These are phyloP conservation scores for Pristionchus fissidentatus DNA, from an alignment of 2,888 invertebrate genomes.

Conservation along the genomic window DNA sequence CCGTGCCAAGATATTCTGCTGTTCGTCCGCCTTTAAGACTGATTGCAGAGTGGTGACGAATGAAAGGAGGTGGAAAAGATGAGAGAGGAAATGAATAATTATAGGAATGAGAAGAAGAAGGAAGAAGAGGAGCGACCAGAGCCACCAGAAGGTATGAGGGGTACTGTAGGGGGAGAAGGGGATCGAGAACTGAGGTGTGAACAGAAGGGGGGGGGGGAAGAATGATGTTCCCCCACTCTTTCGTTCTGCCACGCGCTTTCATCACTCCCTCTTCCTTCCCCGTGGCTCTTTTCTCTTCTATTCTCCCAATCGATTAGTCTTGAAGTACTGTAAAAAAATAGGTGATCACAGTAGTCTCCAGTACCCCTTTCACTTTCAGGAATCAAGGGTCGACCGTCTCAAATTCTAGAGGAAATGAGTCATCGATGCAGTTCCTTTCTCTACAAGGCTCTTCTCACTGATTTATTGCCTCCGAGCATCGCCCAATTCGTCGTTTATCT, in stretches of 20 bases:
- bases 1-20: too few relatives aligned
- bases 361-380: conserved; percentile 15
- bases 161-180: neutral
- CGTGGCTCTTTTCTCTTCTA: too few relatives aligned
- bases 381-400: neutral
- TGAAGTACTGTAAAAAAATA: neutral
- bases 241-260: too few relatives aligned
- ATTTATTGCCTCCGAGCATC: neutral
- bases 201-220: too few relatives aligned
- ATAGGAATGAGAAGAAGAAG: neutral
- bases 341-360: neutral
- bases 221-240: too few relatives aligned
- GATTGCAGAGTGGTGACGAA: neutral
- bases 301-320: too few relatives aligned
- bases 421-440: neutral
- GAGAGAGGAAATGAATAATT: neutral
- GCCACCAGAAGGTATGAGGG: too few relatives aligned
- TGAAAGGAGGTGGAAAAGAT: neutral
- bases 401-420: conserved; percentile 2
- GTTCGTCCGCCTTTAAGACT: too few relatives aligned
- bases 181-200: neutral
- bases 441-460: neutral
- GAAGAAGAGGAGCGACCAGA: neutral
- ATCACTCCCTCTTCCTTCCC: too few relatives aligned
- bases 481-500: neutral